Percentiles rank a stretch among this genome's conserved stretches.
These are phyloP conservation scores for Brachymystax lenok DNA, from an alignment of 2,797 vertebrate species.

Conservation along the genomic window DNA sequence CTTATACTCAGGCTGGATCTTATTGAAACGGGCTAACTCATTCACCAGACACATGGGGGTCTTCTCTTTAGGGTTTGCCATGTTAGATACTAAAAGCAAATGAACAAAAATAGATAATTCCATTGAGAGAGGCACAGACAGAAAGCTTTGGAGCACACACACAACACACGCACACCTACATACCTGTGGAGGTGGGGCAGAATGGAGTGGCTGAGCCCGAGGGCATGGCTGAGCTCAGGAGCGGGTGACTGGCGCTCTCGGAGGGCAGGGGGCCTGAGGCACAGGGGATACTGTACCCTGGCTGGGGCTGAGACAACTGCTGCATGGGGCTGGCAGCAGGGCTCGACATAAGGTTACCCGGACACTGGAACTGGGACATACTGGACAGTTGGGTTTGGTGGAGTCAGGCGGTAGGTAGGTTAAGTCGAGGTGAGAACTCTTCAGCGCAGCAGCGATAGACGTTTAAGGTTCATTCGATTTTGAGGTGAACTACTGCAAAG, in stretches of 20 bases:
- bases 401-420: constrained; percentile 54
- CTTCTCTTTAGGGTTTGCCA: constrained; percentile 99
- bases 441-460: constrained; percentile 57
- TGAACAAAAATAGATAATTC: constrained; percentile 17
- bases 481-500: constrained; percentile 73
- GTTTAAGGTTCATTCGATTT: constrained; percentile 51
- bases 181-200: constrained; percentile 89
- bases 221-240: constrained; percentile 91
- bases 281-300: constrained; percentile 90
- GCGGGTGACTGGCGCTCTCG: constrained; percentile 93
- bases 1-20: constrained; percentile 94
- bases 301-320: constrained; percentile 81
- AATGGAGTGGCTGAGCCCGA: constrained; percentile 90
- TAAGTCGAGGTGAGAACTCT: constrained; percentile 57
- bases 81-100: constrained; percentile 85
- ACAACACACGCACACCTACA: constrained; percentile 23
- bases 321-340: constrained; percentile 68
- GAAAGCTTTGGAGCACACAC: not conserved
- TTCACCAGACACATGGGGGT: constrained; percentile 98
- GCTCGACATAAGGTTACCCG: constrained; percentile 80
- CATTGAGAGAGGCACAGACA: not conserved
- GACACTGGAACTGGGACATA: constrained; percentile 95
- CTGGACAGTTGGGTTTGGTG: constrained; percentile 53
- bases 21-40: constrained; percentile 98
- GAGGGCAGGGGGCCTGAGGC: constrained; percentile 87